Evolutionary conservation across 1,140 invertebrate genomes (phyloP), one percentile per base, ranked within the genome.

Genomic region (Trichonephila clavipes): DNA sequence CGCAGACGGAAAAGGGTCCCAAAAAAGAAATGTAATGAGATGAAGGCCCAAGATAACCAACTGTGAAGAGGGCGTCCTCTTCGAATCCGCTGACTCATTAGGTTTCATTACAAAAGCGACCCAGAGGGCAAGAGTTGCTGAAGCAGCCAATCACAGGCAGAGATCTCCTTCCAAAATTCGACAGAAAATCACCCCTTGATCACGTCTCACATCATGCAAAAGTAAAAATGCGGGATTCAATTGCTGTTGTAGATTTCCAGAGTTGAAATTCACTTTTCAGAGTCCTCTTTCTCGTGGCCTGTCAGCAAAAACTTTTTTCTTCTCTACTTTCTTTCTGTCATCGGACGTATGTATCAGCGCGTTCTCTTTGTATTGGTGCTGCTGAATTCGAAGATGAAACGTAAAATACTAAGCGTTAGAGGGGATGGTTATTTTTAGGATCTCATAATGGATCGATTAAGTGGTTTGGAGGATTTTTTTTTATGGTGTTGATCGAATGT

Each of bases 121-220:
- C 83, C 51, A 12, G 58, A 61, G 83, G 58, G 58, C 12, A 85
- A 28, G 83, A 85, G 44, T 59, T 85, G 83, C 83, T 85, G 83
- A 85, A 85, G 51, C 83, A 85, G 83, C 83, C 83, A 85, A 85
- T 85, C 83, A 85, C 19, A 59, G 51, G 58, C 14, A 24, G 83
- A 59, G 51, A 85, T 85, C 83, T 59, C 44, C 21, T 12, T 69
- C 66, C 66, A 21, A 66, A 24, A 24, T 21, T 66, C 24, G 51
- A 58, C 82, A 19, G 44, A 24, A 58, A 28, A 85, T 61, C 44
- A 61, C 24, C 34, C 51, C 83, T 85, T 85, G 83, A 85, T 85
- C 83, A 85, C 83, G 83, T 85, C 83, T 18, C 19, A 21, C n/a
- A 18, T 77, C 72, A 34, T 40, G 72, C 34, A 14, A 77, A 77